Evolutionary conservation across 1,140 invertebrate species (phyloP).

Genomic region (Zaprionus vittiger): DNA sequence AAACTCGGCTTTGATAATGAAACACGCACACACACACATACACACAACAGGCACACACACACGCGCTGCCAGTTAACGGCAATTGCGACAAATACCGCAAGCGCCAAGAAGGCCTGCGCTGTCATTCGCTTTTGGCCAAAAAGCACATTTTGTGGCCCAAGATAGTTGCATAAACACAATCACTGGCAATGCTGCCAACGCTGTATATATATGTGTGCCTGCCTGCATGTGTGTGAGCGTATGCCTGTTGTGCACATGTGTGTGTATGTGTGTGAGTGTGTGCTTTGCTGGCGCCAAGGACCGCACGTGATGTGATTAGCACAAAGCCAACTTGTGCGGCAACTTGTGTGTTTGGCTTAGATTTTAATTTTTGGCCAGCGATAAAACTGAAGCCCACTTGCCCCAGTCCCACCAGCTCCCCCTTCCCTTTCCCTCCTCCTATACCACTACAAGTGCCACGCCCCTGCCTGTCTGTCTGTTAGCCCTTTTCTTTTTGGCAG

Average conservation of each 20-base stretch:
- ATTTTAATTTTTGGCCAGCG: conserved; percentile 74
- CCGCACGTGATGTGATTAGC: conserved; percentile 76
- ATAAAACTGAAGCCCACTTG: conserved; percentile 54
- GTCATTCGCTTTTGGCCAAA: conserved; percentile 56
- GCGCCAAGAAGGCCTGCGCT: conserved; percentile 34
- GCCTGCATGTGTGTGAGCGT: conserved; percentile 8
- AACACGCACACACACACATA: conserved; percentile 50
- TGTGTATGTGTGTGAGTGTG: conserved; percentile 14
- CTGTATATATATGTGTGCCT: not conserved
- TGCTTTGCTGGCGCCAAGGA: conserved; percentile 3
- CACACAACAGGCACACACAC: conserved; percentile 45
- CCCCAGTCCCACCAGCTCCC: not conserved
- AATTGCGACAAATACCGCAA: conserved; percentile 77
- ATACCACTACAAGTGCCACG: not conserved
- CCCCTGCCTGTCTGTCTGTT: no score
- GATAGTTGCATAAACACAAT: conserved; percentile 64
- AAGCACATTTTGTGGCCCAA: conserved; percentile 44
- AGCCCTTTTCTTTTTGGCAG: not conserved
- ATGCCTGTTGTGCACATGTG: conserved; percentile 2
- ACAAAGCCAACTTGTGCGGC: conserved; percentile 52
- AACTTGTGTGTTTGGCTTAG: conserved; percentile 63
- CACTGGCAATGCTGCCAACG: not conserved
- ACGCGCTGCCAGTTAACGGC: conserved; percentile 75
- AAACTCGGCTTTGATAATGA: conserved; percentile 79
- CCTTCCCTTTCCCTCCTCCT: not conserved